These are phyloP conservation scores for Struthio camelus DNA, from an alignment of 2,113 vertebrate genomes.

Conservation along the genomic window DNA sequence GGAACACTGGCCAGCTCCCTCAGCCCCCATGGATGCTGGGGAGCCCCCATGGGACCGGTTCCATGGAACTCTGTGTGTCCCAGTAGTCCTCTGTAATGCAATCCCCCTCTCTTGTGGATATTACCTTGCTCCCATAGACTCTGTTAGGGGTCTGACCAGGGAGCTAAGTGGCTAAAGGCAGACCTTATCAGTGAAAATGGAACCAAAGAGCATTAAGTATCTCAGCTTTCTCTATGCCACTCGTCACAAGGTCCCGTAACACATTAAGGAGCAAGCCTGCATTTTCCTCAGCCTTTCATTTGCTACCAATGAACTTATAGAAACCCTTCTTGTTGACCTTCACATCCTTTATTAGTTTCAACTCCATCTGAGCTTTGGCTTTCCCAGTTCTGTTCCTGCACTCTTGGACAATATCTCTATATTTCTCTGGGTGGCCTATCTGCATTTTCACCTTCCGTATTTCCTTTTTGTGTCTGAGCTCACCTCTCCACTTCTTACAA, in stretches of 20 bases:
- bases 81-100: background rate
- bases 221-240: accelerated
- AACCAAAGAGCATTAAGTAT: background rate
- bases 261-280: background rate
- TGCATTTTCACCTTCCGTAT: background rate
- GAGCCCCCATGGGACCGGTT: background rate
- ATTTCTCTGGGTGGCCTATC: too few relatives aligned
- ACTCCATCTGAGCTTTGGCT: background rate
- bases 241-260: background rate
- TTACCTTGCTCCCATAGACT: background rate
- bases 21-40: accelerated
- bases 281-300: background rate
- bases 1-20: background rate
- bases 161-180: accelerated
- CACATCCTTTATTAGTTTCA: background rate
- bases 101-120: background rate
- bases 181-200: background rate
- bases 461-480: accelerated
- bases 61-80: background rate
- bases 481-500: background rate
- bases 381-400: background rate
- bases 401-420: background rate
- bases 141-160: background rate
- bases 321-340: background rate
- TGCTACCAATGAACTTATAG: background rate